Evolutionary conservation across 2,888 invertebrate genomes (phyloP).

Genomic region (Callyntrura guangdongensis): DNA sequence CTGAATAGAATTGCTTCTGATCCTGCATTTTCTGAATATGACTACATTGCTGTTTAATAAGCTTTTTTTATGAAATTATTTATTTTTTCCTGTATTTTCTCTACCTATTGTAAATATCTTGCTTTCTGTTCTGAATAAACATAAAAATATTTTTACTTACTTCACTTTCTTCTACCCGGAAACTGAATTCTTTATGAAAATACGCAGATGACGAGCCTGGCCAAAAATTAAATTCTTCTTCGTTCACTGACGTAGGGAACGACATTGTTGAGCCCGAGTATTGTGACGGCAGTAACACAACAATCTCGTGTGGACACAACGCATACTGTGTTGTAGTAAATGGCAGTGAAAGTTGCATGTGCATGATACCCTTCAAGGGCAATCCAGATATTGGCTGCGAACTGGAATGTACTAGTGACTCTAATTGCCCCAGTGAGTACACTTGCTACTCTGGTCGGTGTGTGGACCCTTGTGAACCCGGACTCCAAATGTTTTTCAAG

Average conservation of each 20-base stretch:
- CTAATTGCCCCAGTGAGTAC: conserved; percentile 78
- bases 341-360: conserved; percentile 79
- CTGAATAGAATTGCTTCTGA: conserved; percentile 40
- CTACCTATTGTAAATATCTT: conserved; percentile 12
- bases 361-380: conserved; percentile 79
- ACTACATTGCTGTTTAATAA: conserved; percentile 32
- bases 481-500: conserved; percentile 74
- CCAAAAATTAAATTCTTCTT: conserved; percentile 27
- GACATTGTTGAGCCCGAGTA: conserved; percentile 64
- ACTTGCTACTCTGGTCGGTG: conserved; percentile 77
- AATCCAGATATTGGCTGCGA: conserved; percentile 81
- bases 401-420: conserved; percentile 74
- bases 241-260: conserved; percentile 19
- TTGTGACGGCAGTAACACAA: conserved; percentile 65
- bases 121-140: conserved; percentile 9
- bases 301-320: conserved; percentile 65
- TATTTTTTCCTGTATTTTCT: conserved; percentile 27
- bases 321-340: conserved; percentile 65
- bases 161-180: background rate
- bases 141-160: background rate
- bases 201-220: conserved; percentile 54
- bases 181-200: background rate
- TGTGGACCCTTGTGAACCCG: conserved; percentile 80
- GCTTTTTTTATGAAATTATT: background rate
- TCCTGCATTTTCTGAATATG: conserved; percentile 33